Evolutionary conservation across 2,888 invertebrate species (phyloP).

Genomic region (Rhagium mordax): DNA sequence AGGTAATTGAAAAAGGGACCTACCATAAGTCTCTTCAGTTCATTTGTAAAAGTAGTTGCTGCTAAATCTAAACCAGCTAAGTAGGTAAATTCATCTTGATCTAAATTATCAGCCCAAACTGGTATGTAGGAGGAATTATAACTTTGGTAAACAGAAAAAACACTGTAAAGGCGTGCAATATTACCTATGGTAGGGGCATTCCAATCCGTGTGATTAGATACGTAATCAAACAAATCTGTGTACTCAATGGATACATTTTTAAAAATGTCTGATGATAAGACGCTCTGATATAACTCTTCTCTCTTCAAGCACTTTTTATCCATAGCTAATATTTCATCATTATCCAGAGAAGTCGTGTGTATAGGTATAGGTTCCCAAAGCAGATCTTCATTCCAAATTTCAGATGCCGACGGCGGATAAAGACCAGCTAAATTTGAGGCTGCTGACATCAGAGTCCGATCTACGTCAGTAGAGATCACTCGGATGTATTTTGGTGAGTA

Average conservation of each 20-base stretch:
- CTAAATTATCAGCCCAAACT: slow-evolving; percentile 9
- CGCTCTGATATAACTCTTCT: slow-evolving; percentile 70
- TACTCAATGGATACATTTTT: slow-evolving; percentile 63
- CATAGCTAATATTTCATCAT: slow-evolving; percentile 53
- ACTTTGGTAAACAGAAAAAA: slow-evolving; percentile 26
- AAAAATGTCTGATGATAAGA: slow-evolving; percentile 58
- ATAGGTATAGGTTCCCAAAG: slow-evolving; percentile 85
- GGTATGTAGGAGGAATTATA: slow-evolving; percentile 34
- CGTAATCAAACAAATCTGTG: slow-evolving; percentile 68
- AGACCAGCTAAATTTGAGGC: slow-evolving; percentile 84
- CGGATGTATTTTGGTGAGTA: slow-evolving; percentile 74
- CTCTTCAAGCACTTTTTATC: slow-evolving; percentile 79
- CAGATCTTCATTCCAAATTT: slow-evolving; percentile 75
- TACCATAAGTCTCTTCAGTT: slow-evolving; percentile 72
- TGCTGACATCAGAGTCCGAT: slow-evolving; percentile 91
- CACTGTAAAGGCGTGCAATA: slow-evolving; percentile 74
- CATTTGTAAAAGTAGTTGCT: slow-evolving; percentile 43
- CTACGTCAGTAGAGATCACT: slow-evolving; percentile 84
- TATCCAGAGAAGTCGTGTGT: slow-evolving; percentile 76
- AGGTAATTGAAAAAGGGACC: slow-evolving; percentile 79
- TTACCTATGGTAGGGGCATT: slow-evolving; percentile 72
- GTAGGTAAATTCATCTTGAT: slow-evolving; percentile 4
- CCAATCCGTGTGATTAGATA: slow-evolving; percentile 32
- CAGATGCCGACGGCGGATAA: slow-evolving; percentile 75
- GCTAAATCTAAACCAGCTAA: slow-evolving; percentile 12